Base-by-base conservation (phyloP, 2,113 vertebrate species). In the Oreotrochilus melanogaster region DNA sequence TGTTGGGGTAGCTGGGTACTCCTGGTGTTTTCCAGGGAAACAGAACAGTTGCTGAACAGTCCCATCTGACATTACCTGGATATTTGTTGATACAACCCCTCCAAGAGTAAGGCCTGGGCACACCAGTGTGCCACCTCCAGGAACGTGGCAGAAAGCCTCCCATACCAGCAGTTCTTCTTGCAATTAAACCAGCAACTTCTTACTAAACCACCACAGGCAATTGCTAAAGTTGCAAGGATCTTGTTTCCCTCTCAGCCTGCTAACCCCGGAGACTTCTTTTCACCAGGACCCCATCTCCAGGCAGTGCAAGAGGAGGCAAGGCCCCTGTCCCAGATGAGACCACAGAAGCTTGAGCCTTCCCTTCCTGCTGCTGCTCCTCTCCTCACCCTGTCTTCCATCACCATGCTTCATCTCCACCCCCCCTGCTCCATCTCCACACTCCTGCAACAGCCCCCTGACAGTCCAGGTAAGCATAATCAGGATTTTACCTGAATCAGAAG, bases 251-350 rank as follows among this genome's bases (percentile, higher is more conserved):
- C 21, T 74, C n/a, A 48, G 73, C 50, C 27, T 1, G 1, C 47
- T 60, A 54, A 24, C 56, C 30, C 54, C 0, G 1, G 21, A 1
- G 2, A 33, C 0, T 4, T 64, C 73, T 69, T 66, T 56, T 80
- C 1, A 0, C 58, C 1, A 1, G 28, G 30, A 47, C 27, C 24
- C 30, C 23, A 9, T 37, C 19, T 58, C n/a, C 28, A 31, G 14
- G 45, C 61, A 50, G 28, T 4, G 48, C 25, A 25, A 48, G 24
- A 62, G 25, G 0, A 0, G 62, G 53, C 28, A 37, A 14, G 21
- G 25, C 48, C 30, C 4, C 39, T 51, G 30, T 18, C 31, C 10
- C 54, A 39, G 35, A 37, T 1, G 7, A 0, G 9, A 18, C 9
- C 0, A 2, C 24, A 23, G 37, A 81, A 24, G 60, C 64, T 60